Conservation (phyloP, 2,797 vertebrate genomes). For the Onychomys torridus region DNA sequence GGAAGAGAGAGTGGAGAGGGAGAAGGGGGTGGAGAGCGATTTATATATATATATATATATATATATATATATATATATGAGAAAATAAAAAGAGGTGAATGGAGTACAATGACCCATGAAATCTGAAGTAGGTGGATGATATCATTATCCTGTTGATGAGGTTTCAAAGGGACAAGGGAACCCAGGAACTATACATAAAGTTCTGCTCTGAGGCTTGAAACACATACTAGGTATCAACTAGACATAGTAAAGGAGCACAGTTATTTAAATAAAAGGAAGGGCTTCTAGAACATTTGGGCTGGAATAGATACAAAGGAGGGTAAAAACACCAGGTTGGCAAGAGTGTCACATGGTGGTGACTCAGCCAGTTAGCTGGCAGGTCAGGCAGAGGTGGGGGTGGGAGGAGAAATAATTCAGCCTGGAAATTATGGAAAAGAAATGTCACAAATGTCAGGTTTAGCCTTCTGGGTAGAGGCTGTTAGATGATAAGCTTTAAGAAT, state of each 20-base stretch:
- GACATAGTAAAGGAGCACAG: neutral
- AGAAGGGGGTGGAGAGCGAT: neutral
- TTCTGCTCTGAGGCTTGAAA: neutral
- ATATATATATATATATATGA: too few species aligned
- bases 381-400: neutral
- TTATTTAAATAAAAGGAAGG: neutral
- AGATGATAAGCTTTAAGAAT: neutral
- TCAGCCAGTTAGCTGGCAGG: neutral
- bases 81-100: neutral
- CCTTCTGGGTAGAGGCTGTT: neutral
- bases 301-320: neutral
- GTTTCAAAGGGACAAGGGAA: neutral
- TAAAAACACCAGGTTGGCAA: neutral
- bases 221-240: neutral
- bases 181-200: neutral
- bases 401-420: neutral
- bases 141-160: too few species aligned
- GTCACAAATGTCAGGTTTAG: neutral
- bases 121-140: neutral
- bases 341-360: neutral
- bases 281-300: neutral
- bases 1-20: too few species aligned
- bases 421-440: slow-evolving; percentile 1
- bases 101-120: too few species aligned
- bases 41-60: neutral